Evolutionary conservation across 1,140 invertebrate species (phyloP).

Genomic region (Tenebrio molitor): DNA sequence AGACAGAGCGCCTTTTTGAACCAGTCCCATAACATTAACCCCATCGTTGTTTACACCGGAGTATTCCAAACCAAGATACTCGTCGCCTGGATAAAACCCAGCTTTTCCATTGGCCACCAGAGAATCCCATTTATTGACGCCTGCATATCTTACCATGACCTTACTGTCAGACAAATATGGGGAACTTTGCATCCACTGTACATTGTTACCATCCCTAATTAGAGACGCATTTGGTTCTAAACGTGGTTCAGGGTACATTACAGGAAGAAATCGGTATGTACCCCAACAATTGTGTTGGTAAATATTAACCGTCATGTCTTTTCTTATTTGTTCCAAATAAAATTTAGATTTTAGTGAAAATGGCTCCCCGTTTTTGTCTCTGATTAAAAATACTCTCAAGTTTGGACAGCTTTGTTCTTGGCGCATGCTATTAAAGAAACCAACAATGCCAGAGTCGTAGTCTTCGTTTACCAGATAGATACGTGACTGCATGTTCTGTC

Average conservation of each 20-base stretch:
- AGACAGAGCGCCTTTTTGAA: constrained; percentile 69
- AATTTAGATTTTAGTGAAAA: constrained; percentile 68
- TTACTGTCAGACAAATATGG: too few species aligned
- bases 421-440: constrained; percentile 90
- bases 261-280: constrained; percentile 79
- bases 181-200: constrained; percentile 11
- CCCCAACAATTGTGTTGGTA: constrained; percentile 86
- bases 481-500: constrained; percentile 71
- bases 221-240: background rate
- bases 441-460: constrained; percentile 83
- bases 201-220: too few species aligned
- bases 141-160: too few species aligned
- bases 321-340: constrained; percentile 76
- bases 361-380: constrained; percentile 75
- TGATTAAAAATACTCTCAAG: constrained; percentile 79
- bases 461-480: constrained; percentile 79
- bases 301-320: constrained; percentile 90
- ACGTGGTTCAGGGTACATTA: background rate
- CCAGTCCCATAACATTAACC: constrained; percentile 69
- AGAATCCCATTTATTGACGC: constrained; percentile 78
- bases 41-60: constrained; percentile 14
- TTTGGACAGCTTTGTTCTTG: constrained; percentile 83
- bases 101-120: constrained; percentile 97
- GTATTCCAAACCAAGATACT: constrained; percentile 12
- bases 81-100: constrained; percentile 83